Evolutionary conservation across 2,888 invertebrate species (phyloP), one percentile per base, ranked within the genome.

Genomic region (Luperina nickerlii): DNA sequence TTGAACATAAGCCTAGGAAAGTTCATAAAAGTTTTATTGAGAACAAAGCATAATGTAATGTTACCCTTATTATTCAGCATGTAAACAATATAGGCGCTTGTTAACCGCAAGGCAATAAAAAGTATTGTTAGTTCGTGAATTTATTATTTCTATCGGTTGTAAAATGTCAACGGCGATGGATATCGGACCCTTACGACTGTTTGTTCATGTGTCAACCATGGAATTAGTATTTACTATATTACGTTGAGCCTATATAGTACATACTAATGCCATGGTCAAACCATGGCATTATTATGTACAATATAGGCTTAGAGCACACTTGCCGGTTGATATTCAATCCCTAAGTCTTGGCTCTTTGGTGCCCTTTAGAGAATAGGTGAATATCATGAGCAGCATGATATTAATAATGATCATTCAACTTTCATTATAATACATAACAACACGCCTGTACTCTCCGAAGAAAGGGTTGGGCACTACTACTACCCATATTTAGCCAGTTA

Each of bases 61-160:
- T 90, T 89, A 90, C 90, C 88, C 90, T 90, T 92, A 92, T 92
- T 92, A 92, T 90, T 85, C 86, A 87, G 85, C 84, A 89, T 92
- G 92, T 92, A 91, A 92, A 92, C 92, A 92, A 91, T 91, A 91
- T 91, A 86, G 67, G 84, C 72, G 86, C 86, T 88, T 88, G 92
- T 91, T 92, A 91, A 90, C 90, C 83, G 82, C 81, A 87, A 68
- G 68, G 86, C 84, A 86, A 89, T 90, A 91, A 92, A 92, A 91
- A 90, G 85, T 90, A 90, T 90, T 90, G 85, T 87, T 88, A 88
- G 82, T 90, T 87, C 81, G 87, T 72, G 83, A 88, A 84, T 88
- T 88, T 89, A 91, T 89, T 90, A 89, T 89, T 90, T 88, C 78
- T 86, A 89, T 88, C 83, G 87, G 85, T 88, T 87, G 88, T 90